phyloP scores from a whole-genome alignment of 2,113 vertebrate genomes.

The Petrocephalus zakoni region DNA sequence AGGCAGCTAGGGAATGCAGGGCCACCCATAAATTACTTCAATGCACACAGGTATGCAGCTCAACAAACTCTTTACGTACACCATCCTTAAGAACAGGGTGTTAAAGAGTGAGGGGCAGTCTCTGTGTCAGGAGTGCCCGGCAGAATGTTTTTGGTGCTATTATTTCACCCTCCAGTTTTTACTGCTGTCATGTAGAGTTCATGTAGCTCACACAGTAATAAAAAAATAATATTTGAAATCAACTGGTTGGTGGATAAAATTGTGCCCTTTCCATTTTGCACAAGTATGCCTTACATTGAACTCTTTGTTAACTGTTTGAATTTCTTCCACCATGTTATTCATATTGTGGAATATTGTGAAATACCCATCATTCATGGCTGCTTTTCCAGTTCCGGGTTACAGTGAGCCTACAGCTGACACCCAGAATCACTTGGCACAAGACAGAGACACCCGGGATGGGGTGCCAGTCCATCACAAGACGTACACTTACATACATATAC shows the following conservation, averaged over 20 bases:
- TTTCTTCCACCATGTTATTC: not conserved
- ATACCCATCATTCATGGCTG: not conserved
- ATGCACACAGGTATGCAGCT: not conserved
- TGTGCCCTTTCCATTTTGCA: conserved; percentile 33
- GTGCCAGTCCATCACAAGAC: not conserved
- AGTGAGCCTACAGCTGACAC: not conserved
- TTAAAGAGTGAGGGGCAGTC: not conserved
- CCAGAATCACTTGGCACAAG: not conserved
- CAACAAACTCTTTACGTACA: not conserved
- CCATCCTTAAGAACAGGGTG: not conserved
- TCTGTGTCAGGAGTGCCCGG: conserved; percentile 41
- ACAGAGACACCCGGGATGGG: not conserved
- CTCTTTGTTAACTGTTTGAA: conserved; percentile 26
- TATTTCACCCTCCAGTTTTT: conserved; percentile 44
- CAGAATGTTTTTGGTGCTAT: conserved; percentile 50
- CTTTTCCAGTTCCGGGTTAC: not conserved
- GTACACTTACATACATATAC: not conserved
- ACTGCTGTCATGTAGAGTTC: conserved; percentile 57
- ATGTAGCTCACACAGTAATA: conserved; percentile 38
- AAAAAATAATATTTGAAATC: conserved; percentile 40
- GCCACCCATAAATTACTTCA: conserved; percentile 4
- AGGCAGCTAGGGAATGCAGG: not conserved
- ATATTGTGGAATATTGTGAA: not conserved
- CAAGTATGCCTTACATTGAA: not conserved
- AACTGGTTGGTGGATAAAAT: conserved; percentile 17